phyloP scores from a whole-genome alignment of 2,888 invertebrate genomes.

The Fissipunctia ypsillon region DNA sequence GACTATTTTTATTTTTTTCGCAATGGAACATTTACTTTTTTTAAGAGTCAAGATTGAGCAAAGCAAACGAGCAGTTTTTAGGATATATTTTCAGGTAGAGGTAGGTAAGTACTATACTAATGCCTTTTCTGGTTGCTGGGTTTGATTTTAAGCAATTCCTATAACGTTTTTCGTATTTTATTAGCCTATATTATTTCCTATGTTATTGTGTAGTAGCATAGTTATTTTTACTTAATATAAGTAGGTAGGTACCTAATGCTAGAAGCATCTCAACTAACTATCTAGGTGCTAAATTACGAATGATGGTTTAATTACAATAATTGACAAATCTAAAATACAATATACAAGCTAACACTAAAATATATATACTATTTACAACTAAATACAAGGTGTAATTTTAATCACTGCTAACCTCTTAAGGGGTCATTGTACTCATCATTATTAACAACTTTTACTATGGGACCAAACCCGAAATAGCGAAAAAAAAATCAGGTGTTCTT shows the following conservation, averaged over 20 bases:
- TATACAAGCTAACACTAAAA: too few relatives aligned
- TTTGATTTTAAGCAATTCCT: not conserved
- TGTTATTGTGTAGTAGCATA: not conserved
- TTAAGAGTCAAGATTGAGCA: not conserved
- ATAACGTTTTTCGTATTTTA: not conserved
- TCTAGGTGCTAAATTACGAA: not conserved
- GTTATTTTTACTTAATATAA: not conserved
- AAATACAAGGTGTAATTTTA: too few relatives aligned
- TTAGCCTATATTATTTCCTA: not conserved
- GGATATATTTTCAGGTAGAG: not conserved
- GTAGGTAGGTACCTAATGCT: not conserved
- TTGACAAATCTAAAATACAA: too few relatives aligned
- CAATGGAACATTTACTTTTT: slow-evolving; percentile 3
- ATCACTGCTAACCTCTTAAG: too few relatives aligned
- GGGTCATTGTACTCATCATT: too few relatives aligned
- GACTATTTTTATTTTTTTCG: slow-evolving; percentile 27
- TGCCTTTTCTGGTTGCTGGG: not conserved
- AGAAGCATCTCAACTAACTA: not conserved
- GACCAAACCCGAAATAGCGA: too few relatives aligned
- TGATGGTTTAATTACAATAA: not conserved
- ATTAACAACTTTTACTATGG: too few relatives aligned
- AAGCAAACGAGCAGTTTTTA: too few relatives aligned
- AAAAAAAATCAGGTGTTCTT: too few relatives aligned
- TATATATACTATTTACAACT: too few relatives aligned
- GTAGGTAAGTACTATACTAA: not conserved